Conservation (phyloP, 2,797 vertebrate species). For the Sebastes oblongus region DNA sequence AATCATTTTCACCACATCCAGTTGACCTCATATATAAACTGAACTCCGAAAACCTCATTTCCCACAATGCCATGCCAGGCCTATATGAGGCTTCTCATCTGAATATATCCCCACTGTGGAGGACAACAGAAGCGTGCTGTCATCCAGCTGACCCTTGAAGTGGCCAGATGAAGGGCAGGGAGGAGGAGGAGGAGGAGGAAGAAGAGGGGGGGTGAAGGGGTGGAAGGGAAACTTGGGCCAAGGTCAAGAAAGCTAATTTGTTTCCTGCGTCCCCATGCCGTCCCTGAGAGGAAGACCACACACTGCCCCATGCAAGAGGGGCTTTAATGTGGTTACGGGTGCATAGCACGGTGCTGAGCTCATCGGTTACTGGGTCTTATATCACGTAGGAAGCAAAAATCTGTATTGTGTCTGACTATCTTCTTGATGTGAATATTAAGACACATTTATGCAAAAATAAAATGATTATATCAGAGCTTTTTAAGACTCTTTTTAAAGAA, state of each 20-base stretch:
- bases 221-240: conserved; percentile 81
- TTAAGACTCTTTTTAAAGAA: neutral
- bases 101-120: conserved; percentile 60
- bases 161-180: conserved; percentile 72
- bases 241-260: conserved; percentile 88
- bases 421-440: neutral
- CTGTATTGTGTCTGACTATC: neutral
- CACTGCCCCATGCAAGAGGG: conserved; percentile 75
- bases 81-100: conserved; percentile 44
- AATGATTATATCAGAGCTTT: neutral
- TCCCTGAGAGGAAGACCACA: conserved; percentile 82
- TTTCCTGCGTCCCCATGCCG: conserved; percentile 80
- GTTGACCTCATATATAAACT: conserved; percentile 40
- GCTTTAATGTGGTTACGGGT: conserved; percentile 76
- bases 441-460: neutral
- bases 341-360: conserved; percentile 68
- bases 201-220: conserved; percentile 60
- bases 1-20: conserved; percentile 49
- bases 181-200: conserved; percentile 31
- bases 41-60: conserved; percentile 45
- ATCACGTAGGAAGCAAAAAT: conserved; percentile 29
- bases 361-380: conserved; percentile 63
- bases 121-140: conserved; percentile 72
- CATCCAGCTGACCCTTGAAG: conserved; percentile 82
- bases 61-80: conserved; percentile 42